phyloP scores from a whole-genome alignment of 2,113 vertebrate species.

The Cisticola juncidis region DNA sequence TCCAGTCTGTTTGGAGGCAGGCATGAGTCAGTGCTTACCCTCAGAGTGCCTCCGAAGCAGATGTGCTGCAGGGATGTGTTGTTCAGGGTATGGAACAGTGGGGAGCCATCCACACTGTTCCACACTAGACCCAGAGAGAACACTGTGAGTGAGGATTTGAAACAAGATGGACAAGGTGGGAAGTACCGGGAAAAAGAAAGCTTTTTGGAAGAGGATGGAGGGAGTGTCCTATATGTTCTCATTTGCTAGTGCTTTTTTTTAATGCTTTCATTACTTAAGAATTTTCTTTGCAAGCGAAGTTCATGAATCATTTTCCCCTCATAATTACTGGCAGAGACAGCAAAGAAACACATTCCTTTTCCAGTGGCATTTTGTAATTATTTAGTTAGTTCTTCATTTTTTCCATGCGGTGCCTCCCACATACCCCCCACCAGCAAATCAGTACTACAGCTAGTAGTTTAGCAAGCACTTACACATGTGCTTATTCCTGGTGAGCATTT shows the following conservation, averaged over 20 bases:
- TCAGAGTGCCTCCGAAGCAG: not conserved
- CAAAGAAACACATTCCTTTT: not conserved
- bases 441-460: not conserved
- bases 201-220: not conserved
- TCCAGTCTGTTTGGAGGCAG: not conserved
- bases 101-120: too few relatives aligned
- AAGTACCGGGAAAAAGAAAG: not conserved
- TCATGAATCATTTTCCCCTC: not conserved
- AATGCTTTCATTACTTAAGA: not conserved
- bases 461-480: not conserved
- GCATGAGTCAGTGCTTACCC: not conserved
- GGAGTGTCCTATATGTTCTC: not conserved
- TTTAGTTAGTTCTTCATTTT: not conserved
- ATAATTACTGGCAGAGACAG: not conserved
- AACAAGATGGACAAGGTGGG: not conserved
- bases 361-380: not conserved
- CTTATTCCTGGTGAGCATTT: not conserved
- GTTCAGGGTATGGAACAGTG: not conserved
- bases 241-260: not conserved
- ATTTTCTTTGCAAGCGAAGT: not conserved
- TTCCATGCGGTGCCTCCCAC: not conserved
- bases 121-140: not conserved
- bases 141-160: not conserved
- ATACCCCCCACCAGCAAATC: not conserved
- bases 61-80: not conserved